These are phyloP conservation scores for Picus viridis DNA, from an alignment of 2,797 vertebrate species.

Conservation along the genomic window DNA sequence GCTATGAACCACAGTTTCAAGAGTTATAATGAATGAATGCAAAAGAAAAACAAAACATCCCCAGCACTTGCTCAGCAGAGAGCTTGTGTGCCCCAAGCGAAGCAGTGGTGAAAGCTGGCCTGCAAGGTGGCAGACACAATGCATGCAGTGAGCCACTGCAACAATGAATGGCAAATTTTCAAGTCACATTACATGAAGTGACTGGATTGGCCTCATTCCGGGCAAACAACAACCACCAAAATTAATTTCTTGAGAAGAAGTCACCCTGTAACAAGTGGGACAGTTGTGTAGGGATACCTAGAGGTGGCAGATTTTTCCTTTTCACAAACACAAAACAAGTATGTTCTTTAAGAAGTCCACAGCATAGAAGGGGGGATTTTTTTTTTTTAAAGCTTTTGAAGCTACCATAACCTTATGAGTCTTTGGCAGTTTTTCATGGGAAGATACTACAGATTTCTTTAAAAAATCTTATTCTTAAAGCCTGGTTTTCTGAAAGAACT, in stretches of 20 bases:
- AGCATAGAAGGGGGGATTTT: not conserved
- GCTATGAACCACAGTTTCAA: not conserved
- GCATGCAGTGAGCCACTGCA: rapidly evolving
- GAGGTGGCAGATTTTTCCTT: not conserved
- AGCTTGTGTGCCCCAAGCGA: not conserved
- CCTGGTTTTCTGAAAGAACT: not conserved
- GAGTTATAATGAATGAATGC: not conserved
- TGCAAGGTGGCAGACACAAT: rapidly evolving
- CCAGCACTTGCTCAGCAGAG: not conserved
- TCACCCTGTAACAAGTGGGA: not conserved
- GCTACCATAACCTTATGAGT: not conserved
- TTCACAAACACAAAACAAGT: not conserved
- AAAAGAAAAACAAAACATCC: not conserved
- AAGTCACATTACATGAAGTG: not conserved
- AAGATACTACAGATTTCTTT: not conserved
- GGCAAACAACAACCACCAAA: not conserved
- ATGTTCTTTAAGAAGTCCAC: not conserved
- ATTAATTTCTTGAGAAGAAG: not conserved
- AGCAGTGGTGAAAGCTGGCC: not conserved
- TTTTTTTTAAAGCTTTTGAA: not conserved
- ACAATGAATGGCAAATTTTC: not conserved
- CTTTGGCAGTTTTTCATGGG: not conserved
- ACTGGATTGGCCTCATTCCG: not conserved
- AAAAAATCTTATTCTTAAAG: not conserved
- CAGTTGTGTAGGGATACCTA: not conserved